Percentiles rank a stretch among this genome's conserved stretches.
Evolutionary conservation across 2,797 vertebrate species (phyloP).

Genomic region (Rallus crepitans): DNA sequence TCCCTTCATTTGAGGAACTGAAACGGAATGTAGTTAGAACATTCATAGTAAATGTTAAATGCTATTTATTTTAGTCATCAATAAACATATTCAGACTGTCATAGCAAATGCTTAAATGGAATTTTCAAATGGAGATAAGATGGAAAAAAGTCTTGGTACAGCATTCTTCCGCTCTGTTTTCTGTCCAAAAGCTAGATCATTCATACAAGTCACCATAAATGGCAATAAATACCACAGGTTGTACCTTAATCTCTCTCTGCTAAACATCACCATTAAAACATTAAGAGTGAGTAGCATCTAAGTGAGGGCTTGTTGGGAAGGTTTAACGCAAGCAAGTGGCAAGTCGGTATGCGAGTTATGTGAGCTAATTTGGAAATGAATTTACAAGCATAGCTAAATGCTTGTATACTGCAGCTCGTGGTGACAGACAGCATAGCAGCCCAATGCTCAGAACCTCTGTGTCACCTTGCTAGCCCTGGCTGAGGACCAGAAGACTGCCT

Average conservation of each 20-base stretch:
- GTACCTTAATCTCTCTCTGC: not conserved
- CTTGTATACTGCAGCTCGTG: not conserved
- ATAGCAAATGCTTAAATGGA: not conserved
- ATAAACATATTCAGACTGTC: not conserved
- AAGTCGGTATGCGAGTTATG: not conserved
- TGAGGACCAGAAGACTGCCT: not conserved
- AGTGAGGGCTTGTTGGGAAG: not conserved
- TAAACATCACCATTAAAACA: not conserved
- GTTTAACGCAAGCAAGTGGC: not conserved
- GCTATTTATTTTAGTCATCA: not conserved
- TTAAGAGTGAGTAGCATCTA: not conserved
- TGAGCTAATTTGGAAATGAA: not conserved
- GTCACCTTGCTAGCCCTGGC: not conserved
- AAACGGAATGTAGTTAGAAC: not conserved
- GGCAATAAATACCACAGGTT: not conserved
- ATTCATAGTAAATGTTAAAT: not conserved
- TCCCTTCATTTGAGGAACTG: not conserved
- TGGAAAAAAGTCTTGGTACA: not conserved
- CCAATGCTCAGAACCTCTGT: not conserved
- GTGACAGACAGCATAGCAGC: not conserved
- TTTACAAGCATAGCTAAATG: not conserved
- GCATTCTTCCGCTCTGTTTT: not conserved
- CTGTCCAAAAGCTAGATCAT: not conserved
- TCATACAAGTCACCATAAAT: conserved; percentile 6
- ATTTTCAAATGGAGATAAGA: conserved; percentile 11